A percentile compares a stretch with the other conserved stretches of the same genome.
These are phyloP conservation scores for Teleiodes luculella DNA, from an alignment of 2,888 invertebrate genomes.

Conservation along the genomic window DNA sequence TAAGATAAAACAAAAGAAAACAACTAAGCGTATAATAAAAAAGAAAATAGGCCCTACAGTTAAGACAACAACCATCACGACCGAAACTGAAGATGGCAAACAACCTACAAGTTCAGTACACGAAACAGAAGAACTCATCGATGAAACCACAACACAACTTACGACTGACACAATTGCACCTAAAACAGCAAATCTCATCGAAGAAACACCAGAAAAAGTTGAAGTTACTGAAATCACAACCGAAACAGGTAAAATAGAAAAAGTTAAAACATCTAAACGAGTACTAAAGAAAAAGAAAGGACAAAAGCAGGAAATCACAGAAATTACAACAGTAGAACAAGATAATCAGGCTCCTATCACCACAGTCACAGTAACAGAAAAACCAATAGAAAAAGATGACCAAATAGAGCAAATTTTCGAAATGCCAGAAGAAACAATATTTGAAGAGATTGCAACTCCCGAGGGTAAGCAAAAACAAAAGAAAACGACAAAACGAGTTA, in stretches of 20 bases:
- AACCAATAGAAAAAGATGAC: conserved; percentile 30
- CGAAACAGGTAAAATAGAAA: conserved; percentile 37
- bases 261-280: conserved; percentile 16
- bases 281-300: conserved; percentile 30
- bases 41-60: conserved; percentile 41
- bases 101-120: conserved; percentile 26
- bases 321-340: conserved; percentile 47
- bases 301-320: conserved; percentile 44
- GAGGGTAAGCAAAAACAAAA: conserved; percentile 23
- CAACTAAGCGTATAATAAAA: conserved; percentile 42
- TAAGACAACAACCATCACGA: conserved; percentile 44
- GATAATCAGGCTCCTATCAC: conserved; percentile 37
- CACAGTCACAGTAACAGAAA: conserved; percentile 22
- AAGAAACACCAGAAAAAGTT: conserved; percentile 35
- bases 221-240: conserved; percentile 46
- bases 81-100: conserved; percentile 39
- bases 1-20: conserved; percentile 32
- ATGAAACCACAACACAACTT: conserved; percentile 18
- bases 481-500: conserved; percentile 11
- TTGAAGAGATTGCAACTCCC: conserved; percentile 19
- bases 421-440: conserved; percentile 51
- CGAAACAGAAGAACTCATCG: conserved; percentile 30
- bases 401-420: conserved; percentile 53
- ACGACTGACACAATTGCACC: too few relatives aligned
- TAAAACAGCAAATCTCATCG: too few relatives aligned